Evolutionary conservation across 2,113 vertebrate genomes (phyloP), one percentile per base, ranked within the genome.

Genomic region (Taxidea taxus): DNA sequence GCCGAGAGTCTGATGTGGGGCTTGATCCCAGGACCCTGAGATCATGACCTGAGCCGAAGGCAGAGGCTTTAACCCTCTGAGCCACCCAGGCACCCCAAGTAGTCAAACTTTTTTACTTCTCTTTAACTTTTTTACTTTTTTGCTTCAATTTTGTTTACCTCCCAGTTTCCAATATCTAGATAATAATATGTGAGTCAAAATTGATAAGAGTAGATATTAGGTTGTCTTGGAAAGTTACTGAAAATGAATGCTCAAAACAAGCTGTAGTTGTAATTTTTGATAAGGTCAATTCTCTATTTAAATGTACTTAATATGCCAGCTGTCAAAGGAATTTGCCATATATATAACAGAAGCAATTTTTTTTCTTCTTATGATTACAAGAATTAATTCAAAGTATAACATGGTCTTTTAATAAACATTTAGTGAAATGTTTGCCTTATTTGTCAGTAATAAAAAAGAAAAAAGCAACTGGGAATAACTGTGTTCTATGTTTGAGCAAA

Each of bases 91-190:
- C n/a, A n/a, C n/a, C n/a, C n/a, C n/a, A n/a, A n/a, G n/a, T n/a
- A n/a, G n/a, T n/a, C n/a, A n/a, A n/a, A n/a, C n/a, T n/a, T n/a
- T n/a, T n/a, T n/a, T n/a, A n/a, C n/a, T n/a, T n/a, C n/a, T n/a
- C n/a, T n/a, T n/a, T n/a, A n/a, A n/a, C n/a, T n/a, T n/a, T n/a
- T n/a, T n/a, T n/a, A n/a, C 27, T 51, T 42, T 94, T 96, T 72
- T 13, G 64, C 49, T 37, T 94, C 68, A 64, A 91, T 60, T 31
- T 58, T 88, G 75, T 90, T 60, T 85, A 80, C 1, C 58, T 87
- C 14, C n/a, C 66, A 66, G 84, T 94, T 85, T 97, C 81, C 82
- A 87, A 77, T 84, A 94, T 62, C 90, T 78, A 37, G 64, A 91
- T 44, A 44, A 62, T 49, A 87, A 70, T 1, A 91, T 68, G 25